Evolutionary conservation across 2,797 vertebrate genomes (phyloP), one percentile per base, ranked within the genome.

Genomic region (Propithecus deckenii): DNA sequence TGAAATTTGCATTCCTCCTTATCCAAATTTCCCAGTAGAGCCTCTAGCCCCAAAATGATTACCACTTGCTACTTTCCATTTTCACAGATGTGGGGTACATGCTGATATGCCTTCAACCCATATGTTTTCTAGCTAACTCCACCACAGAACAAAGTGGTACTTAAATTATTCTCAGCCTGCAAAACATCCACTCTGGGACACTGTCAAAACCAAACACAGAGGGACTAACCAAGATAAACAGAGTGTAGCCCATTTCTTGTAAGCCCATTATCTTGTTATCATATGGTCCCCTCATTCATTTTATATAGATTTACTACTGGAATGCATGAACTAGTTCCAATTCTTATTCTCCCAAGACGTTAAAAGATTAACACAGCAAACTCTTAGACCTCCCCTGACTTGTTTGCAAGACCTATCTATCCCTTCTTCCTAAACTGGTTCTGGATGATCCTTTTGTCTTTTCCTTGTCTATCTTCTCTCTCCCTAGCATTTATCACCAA

Each of bases 401-500:
- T 63, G 10, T 52, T 72, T 86, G 41, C 2, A 52, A 46, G 67
- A 74, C 46, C 20, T 55, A 25, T 57, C 25, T 95, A 38, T 65
- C 55, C 57, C n/a, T 86, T 91, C 43, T 81, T 80, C 11, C 30
- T 79, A 71, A 38, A 32, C 23, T 79, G 35, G 28, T 55, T 18
- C 23, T 57, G 20, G 18, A 65, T 71, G 30, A 71, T 41, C 17
- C 6, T 50, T 32, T 67, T 79, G 9, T 76, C 43, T 57, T 41
- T 85, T 98, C 88, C 96, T 75, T 90, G 48, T 0, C 41, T 92
- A n/a, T 88, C 20, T 71, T 67, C 94, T 63, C 79, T 65, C 86
- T 97, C 93, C 41, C 1, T 52, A 98, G 98, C 98, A 88, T 57
- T 91, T 99, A 79, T 98, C 98, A 28, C 98, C 98, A 30, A 98